A percentile compares a stretch with the other conserved stretches of the same genome.
Conservation (phyloP, 2,113 vertebrate species). For the Gracilinanus agilis region DNA sequence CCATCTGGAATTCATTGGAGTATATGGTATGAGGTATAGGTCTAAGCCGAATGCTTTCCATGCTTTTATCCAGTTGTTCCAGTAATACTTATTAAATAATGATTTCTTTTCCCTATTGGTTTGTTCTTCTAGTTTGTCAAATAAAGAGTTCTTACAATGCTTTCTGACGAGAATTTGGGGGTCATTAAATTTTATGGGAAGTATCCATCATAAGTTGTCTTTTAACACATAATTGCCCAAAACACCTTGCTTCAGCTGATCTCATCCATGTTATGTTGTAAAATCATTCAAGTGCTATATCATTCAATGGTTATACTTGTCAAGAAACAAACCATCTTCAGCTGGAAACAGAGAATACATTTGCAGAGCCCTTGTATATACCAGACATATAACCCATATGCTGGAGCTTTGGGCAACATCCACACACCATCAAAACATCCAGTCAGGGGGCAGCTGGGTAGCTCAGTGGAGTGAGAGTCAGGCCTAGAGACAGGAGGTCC, state of each 20-base stretch:
- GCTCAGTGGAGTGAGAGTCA: too few relatives aligned
- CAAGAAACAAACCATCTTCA: constrained; percentile 35
- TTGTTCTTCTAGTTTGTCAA: constrained; percentile 13
- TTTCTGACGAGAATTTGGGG: background rate
- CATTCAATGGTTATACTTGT: too few relatives aligned
- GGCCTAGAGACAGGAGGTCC: too few relatives aligned
- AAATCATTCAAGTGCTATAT: background rate
- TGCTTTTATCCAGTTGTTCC: background rate
- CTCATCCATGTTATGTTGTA: background rate
- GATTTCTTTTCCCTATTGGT: background rate
- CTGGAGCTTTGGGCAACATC: constrained; percentile 2
- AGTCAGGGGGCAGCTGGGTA: too few relatives aligned
- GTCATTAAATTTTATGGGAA: constrained; percentile 36
- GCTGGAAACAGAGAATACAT: background rate
- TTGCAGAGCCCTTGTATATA: constrained; percentile 16
- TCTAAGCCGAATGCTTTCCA: background rate
- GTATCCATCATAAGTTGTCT: constrained; percentile 1
- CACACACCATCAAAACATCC: constrained; percentile 29
- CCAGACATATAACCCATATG: background rate
- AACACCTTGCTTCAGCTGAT: background rate
- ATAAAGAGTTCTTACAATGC: background rate
- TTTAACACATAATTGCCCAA: constrained; percentile 43
- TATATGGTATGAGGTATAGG: too few relatives aligned
- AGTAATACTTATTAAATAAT: background rate
- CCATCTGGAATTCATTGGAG: too few relatives aligned